Base-by-base conservation (phyloP, 23 tunicate species). In the Pegea sp. region DNA sequence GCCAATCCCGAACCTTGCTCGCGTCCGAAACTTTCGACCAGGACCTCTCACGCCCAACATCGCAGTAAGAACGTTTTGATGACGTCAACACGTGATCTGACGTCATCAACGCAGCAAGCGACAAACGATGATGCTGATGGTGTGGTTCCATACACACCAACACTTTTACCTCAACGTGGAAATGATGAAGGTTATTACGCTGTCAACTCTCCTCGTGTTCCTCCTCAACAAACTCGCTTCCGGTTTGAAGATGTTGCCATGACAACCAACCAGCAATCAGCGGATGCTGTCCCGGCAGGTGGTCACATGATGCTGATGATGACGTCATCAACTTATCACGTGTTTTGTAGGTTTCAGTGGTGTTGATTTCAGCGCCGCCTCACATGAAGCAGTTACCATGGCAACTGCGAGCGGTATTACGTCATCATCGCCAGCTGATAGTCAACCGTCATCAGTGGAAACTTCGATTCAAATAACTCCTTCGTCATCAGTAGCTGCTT, bases 101-200 rank as follows among this genome's bases (percentile, higher is more conserved):
- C 18, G 48, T 42, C 48, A 16, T 0, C n/a, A n/a, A n/a, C n/a
- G n/a, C n/a, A n/a, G n/a, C n/a, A n/a, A n/a, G n/a, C n/a, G 84
- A 31, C 72, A 5, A 68, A 79, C 13, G 93, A 80, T 22, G 93
- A 80, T 23, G 86, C 73, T 0, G 93, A 80, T 29, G 71, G 80
- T 2, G 72, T 80, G 4, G 93, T 80, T 26, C 93, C 93, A 3
- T 80, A 75, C 65, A 80, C 93, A 26, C 93, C 93, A 7, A 80
- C 93, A 4, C 42, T 80, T 28, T 29, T 64, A 24, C 49, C 69
- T 0, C 52, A 62, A 20, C 70, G 65, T 28, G 74, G 93, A 26
- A 67, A 63, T 22, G 93, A 80, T 26, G 93, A 80, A 4, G 49
- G 56, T 34, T 80, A 80, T 52, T 80, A 71, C 18, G 57, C 80